Percentiles rank a stretch among this genome's conserved stretches.
Conservation (phyloP, 2,888 invertebrate species). For the Himalopsyche kuldschensis region DNA sequence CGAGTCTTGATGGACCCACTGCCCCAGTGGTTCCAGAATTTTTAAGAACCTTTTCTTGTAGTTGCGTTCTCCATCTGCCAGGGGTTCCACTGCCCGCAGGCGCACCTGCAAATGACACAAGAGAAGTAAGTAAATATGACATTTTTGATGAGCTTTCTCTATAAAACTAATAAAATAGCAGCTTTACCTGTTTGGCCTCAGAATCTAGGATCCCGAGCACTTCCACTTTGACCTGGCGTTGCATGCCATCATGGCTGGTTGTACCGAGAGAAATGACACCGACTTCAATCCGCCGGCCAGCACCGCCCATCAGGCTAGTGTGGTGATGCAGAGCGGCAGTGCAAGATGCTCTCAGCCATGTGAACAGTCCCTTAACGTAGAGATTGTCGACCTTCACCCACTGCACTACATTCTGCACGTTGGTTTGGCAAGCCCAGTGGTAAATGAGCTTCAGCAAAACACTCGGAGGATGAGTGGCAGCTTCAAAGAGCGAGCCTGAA, state of each 20-base stretch:
- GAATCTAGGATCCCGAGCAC: conserved; percentile 82
- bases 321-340: conserved; percentile 80
- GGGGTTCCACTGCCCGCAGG: conserved; percentile 80
- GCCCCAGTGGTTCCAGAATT: conserved; percentile 75
- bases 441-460: conserved; percentile 82
- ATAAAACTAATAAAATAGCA: not conserved
- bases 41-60: conserved; percentile 81
- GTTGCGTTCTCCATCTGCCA: conserved; percentile 76
- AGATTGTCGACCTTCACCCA: conserved; percentile 82
- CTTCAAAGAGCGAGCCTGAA: conserved; percentile 84
- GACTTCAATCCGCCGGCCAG: conserved; percentile 71
- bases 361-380: conserved; percentile 65
- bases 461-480: conserved; percentile 81
- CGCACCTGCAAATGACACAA: conserved; percentile 57
- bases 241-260: conserved; percentile 75
- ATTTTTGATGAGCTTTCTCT: not conserved
- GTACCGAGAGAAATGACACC: conserved; percentile 88
- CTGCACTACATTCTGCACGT: conserved; percentile 83
- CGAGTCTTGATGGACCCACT: conserved; percentile 80
- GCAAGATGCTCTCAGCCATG: conserved; percentile 75
- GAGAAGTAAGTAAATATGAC: not conserved
- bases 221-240: conserved; percentile 83
- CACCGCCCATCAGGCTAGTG: conserved; percentile 72
- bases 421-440: conserved; percentile 91
- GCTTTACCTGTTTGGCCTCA: conserved; percentile 63